These are phyloP conservation scores for Pelecanoides urinatrix DNA, from an alignment of 2,113 vertebrate genomes.

Conservation along the genomic window DNA sequence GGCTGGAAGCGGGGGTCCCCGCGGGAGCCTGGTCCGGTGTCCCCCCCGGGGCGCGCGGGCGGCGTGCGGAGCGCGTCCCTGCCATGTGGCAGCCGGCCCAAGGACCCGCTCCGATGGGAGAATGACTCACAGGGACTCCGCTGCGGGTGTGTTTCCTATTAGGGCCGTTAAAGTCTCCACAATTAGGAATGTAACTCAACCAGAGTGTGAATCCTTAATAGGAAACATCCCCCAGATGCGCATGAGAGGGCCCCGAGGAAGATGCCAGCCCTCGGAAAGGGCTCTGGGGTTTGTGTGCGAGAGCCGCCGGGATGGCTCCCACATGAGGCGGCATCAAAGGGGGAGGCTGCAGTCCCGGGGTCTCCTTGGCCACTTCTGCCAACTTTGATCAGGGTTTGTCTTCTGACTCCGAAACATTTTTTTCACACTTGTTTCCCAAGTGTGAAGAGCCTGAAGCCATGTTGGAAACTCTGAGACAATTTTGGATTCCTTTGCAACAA, in stretches of 20 bases:
- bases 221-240: constrained; percentile 57
- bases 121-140: constrained; percentile 26
- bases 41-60: rapidly evolving
- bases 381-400: constrained; percentile 60
- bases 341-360: background rate
- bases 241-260: constrained; percentile 29
- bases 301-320: constrained; percentile 45
- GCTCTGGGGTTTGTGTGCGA: background rate
- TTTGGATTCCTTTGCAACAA: constrained; percentile 59
- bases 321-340: constrained; percentile 62
- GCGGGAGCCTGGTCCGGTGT: rapidly evolving
- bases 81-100: constrained; percentile 9
- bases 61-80: background rate
- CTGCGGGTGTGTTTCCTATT: constrained; percentile 66
- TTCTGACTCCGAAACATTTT: constrained; percentile 17
- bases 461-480: constrained; percentile 60
- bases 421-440: constrained; percentile 63
- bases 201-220: constrained; percentile 72
- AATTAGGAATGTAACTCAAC: constrained; percentile 66
- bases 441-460: constrained; percentile 42
- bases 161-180: constrained; percentile 60
- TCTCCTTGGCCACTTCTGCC: constrained; percentile 52
- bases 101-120: background rate
- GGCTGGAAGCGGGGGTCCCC: background rate
- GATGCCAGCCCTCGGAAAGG: constrained; percentile 44